phyloP scores from a whole-genome alignment of 37 sponge, comb jelly and placozoan species.

The Agelas oroides region DNA sequence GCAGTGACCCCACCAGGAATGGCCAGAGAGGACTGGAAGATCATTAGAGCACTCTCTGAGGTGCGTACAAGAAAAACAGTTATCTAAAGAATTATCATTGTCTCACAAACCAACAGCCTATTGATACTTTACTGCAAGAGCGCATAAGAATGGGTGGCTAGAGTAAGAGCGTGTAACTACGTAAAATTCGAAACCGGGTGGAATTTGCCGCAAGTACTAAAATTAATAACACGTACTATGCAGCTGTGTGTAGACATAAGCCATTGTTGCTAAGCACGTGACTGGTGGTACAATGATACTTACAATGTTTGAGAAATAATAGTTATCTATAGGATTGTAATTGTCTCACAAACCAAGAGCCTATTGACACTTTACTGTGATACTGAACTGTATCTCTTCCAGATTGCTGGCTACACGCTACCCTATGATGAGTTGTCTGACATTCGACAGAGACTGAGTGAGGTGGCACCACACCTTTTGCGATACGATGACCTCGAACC shows the following conservation, averaged over 20 bases:
- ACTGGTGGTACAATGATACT: not conserved
- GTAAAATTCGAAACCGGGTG: too few species aligned
- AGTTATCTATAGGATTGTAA: too few species aligned
- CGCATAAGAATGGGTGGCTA: too few species aligned
- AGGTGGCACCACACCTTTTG: conserved; percentile 80
- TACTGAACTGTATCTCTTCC: not conserved
- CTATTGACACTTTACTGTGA: not conserved
- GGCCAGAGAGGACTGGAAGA: conserved; percentile 98
- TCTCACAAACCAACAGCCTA: too few species aligned
- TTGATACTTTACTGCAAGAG: not conserved
- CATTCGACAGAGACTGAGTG: conserved; percentile 73
- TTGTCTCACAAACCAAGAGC: too few species aligned
- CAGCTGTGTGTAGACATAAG: too few species aligned
- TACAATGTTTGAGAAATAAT: too few species aligned
- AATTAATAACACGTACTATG: too few species aligned
- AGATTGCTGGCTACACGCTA: conserved; percentile 76
- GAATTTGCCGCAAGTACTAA: too few species aligned
- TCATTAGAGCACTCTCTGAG: conserved; percentile 93
- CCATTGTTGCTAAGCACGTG: too few species aligned
- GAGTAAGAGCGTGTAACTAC: too few species aligned
- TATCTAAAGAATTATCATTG: too few species aligned
- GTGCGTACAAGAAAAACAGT: conserved; percentile 23
- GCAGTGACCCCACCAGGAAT: conserved; percentile 96
- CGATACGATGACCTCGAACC: conserved; percentile 69
- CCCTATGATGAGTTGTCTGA: conserved; percentile 82